Base-by-base conservation (phyloP, 2,113 vertebrate species). In the Monarcha castaneiventris region DNA sequence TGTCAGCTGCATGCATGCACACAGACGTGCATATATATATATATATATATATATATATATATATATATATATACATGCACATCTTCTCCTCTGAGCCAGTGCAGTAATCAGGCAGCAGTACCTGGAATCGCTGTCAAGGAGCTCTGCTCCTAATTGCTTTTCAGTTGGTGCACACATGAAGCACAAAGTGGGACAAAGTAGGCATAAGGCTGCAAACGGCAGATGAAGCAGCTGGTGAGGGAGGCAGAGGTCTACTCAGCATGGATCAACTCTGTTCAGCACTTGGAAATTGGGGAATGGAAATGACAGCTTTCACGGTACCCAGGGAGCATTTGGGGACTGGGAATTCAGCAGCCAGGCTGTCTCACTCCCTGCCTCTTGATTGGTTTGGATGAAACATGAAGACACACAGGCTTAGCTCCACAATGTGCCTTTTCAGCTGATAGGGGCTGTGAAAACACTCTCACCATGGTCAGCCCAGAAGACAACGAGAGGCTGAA, bases 301-400 rank as follows among this genome's bases (percentile, higher is more conserved):
- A 69, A 54, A 48, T 79, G 81, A 79, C 77, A 89, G 95, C 74
- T 89, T 32, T 91, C 49, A 18, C 0, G 0, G 77, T 61, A 33
- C 56, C 3, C 0, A 33, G 88, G 76, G 51, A 91, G 43, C 2
- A 0, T 49, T 3, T 63, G 86, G 72, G 59, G 48, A 77, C 69
- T 68, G 87, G 66, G 94, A 89, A 85, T 83, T 91, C 54, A 52
- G 63, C 71, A 79, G 66, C 81, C 85, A 78, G 62, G 69, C 91
- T 89, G 67, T 82, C 69, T 91, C 7, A 2, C 44, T 93, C 46
- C 66, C 81, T 85, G 61, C 73, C 56, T 61, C 61, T 87, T 52
- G 52, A 44, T 20, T 89, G 49, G 32, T 84, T 87, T 84, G 84
- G 58, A 29, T 73, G 87, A 62, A 79, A 44, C 49, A 6, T 27